Percentiles rank a stretch among this genome's conserved stretches.
phyloP scores from a whole-genome alignment of 2,797 vertebrate genomes.

The Acridotheres tristis region DNA sequence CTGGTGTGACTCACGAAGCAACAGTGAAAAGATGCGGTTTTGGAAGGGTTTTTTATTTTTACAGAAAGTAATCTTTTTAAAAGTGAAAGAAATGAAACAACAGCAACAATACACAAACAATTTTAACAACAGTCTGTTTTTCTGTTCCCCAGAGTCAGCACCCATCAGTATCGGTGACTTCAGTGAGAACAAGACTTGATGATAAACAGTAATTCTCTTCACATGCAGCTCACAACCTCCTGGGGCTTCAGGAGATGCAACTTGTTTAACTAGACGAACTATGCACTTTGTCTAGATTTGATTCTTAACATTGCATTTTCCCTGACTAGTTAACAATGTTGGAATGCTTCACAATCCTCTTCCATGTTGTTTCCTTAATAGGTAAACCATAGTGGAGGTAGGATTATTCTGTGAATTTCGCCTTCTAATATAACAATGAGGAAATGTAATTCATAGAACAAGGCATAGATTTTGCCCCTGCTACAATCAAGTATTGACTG shows the following conservation, averaged over 20 bases:
- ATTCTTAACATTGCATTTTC: slow-evolving; percentile 4
- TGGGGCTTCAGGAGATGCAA: not conserved
- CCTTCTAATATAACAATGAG: not conserved
- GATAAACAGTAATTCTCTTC: not conserved
- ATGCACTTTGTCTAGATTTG: not conserved
- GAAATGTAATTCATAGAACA: not conserved
- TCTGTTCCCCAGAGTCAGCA: not conserved
- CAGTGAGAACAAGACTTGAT: not conserved
- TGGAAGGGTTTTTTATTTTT: not conserved
- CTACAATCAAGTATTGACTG: not conserved
- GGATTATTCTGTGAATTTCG: not conserved
- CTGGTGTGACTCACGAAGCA: not conserved
- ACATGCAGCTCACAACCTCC: not conserved
- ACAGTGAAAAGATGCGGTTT: not conserved
- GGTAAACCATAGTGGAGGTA: slow-evolving; percentile 80
- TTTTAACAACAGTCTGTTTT: not conserved
- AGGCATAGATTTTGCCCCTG: not conserved
- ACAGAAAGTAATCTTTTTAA: not conserved
- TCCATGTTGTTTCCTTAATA: slow-evolving; percentile 78
- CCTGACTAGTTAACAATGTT: slow-evolving; percentile 86
- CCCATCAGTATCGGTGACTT: not conserved
- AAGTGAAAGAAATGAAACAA: not conserved
- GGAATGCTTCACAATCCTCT: slow-evolving; percentile 79
- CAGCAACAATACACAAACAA: not conserved
- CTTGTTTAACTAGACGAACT: not conserved